phyloP scores from a whole-genome alignment of 1,140 invertebrate genomes.

The Drosophila truncata region DNA sequence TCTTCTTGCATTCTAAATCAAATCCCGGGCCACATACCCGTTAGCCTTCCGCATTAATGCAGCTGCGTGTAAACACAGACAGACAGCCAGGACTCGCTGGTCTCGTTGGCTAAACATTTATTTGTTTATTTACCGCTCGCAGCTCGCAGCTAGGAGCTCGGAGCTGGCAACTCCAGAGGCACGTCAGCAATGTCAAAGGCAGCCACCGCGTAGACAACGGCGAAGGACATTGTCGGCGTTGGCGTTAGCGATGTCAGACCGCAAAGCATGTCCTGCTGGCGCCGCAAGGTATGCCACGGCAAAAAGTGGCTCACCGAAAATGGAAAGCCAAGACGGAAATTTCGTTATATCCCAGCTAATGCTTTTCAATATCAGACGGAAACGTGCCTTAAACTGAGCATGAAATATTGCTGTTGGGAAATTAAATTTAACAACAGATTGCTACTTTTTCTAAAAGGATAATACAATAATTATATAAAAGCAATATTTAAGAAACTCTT shows the following conservation, averaged over 20 bases:
- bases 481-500: background rate
- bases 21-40: conserved; percentile 14
- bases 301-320: conserved; percentile 23
- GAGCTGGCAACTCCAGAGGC: conserved; percentile 31
- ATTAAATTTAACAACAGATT: conserved; percentile 12
- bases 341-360: conserved; percentile 31
- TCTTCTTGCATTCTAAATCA: conserved; percentile 37
- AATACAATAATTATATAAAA: background rate
- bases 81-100: conserved; percentile 12
- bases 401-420: conserved; percentile 1
- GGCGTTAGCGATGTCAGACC: conserved; percentile 28
- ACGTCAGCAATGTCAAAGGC: conserved; percentile 53
- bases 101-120: conserved; percentile 44
- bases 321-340: conserved; percentile 26
- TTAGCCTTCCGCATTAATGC: conserved; percentile 40
- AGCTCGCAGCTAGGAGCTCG: conserved; percentile 17
- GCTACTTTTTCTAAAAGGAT: background rate
- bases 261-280: conserved; percentile 44
- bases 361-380: conserved; percentile 31
- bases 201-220: conserved; percentile 13
- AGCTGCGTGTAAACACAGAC: conserved; percentile 37
- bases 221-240: conserved; percentile 1
- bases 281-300: conserved; percentile 60
- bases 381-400: conserved; percentile 7
- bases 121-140: conserved; percentile 56